Base-by-base conservation (phyloP, 1,140 invertebrate species). In the Hesperophylax magnus region DNA sequence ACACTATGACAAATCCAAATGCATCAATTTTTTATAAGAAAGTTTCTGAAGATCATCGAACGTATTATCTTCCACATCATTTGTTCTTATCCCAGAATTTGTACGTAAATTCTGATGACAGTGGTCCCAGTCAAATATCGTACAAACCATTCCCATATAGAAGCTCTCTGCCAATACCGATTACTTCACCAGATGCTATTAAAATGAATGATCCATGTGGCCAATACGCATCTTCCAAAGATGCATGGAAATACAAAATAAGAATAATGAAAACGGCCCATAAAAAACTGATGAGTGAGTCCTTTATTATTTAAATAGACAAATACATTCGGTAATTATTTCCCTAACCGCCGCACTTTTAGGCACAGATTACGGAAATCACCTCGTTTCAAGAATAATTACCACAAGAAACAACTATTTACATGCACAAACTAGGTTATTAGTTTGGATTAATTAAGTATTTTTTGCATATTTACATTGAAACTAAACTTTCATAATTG, bases 21-120 rank as follows among this genome's bases (percentile, higher is more conserved):
- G 77, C 77, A 27, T 54, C 67, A 24, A 0, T 39, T 39, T 81
- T 81, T 77, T 47, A 77, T 53, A 63, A 61, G 24, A 77, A 65
- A 56, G 60, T 81, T 24, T 77, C 71, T 7, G 75, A 67, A 56
- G 56, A 80, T 53, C 8, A 15, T 3, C 47, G 52, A 39, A 77
- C 61, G 17, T 65, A 34, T 27, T 53, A 77, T 56, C 34, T 79
- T 20, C 76, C 54, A 20, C 82, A 83, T 79, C 47, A 81, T 76
- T 22, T 79, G 15, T 67, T 79, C 3, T 65, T 83, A 14, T 80
- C 82, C 24, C 79, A 75, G 5, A 83, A 83, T 58, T 53, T 81
- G 14, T 54, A 67, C 47, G n/a, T 22, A 27, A 67, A 79, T 60
- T 27, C 56, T 18, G 9, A 17, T 15, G 31, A 54, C 9, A 63